Base-by-base conservation (phyloP, 1,140 invertebrate species). In the Aphaenogaster rudis region DNA sequence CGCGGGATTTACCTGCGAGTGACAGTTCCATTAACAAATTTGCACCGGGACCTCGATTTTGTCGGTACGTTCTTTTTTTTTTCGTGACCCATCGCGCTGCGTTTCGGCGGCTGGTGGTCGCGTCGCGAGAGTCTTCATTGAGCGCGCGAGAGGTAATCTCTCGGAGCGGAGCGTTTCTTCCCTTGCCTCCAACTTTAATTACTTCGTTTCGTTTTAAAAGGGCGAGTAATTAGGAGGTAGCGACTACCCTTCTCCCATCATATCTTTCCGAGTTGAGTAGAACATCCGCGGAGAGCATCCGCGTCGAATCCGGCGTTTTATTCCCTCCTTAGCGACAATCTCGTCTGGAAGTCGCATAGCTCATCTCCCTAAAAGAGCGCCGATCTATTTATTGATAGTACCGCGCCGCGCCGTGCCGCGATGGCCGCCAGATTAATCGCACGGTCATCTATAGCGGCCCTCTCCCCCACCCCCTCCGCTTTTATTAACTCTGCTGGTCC, bases 151-250 rank as follows among this genome's bases (percentile, higher is more conserved):
- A 79, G 45, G 88, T 90, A 90, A 90, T 90, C 89, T 90, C 86
- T 80, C 84, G 50, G 21, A 54, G 64, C 54, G 52, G 28, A 28
- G 36, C 42, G 57, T 48, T 89, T 67, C 85, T 72, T 79, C 80
- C 77, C 88, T 87, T 87, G 59, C 89, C 72, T 90, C 89, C 45
- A 90, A 90, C 89, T 90, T 90, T 90, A 90, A 90, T 90, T 90
- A 89, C 89, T 90, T 89, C 88, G 88, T 90, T 90, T 90, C 89
- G 89, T 90, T 90, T 89, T 54, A 79, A 87, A 89, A 84, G 72
- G 85, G 64, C 88, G 85, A 85, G 86, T 90, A 90, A 90, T 89
- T 88, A 90, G 89, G 86, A 84, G 72, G 76, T 86, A 77, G 63
- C 87, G 74, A 89, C 74, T 33, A 45, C 21, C 76, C 45, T 48